These are phyloP conservation scores for Drosophila peninsularis DNA, from an alignment of 2,888 invertebrate species.

Conservation along the genomic window DNA sequence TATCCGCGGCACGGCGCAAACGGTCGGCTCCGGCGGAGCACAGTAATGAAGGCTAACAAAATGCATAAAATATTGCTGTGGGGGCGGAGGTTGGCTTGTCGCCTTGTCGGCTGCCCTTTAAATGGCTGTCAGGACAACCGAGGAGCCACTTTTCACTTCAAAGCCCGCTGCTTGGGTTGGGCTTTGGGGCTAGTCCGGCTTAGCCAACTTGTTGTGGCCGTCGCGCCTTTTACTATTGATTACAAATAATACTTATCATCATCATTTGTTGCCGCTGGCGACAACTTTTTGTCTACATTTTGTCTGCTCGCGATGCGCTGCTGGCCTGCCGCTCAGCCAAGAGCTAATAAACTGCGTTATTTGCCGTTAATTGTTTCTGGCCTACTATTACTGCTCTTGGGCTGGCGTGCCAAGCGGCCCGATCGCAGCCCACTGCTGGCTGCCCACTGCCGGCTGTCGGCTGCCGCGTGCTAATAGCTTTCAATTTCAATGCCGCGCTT, in stretches of 20 bases:
- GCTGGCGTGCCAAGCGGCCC: neutral
- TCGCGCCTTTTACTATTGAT: constrained; percentile 63
- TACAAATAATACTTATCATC: constrained; percentile 67
- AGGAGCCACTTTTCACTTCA: constrained; percentile 1
- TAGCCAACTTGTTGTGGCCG: constrained; percentile 13
- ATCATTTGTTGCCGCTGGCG: constrained; percentile 46
- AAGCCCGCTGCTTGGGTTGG: neutral
- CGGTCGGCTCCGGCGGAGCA: neutral
- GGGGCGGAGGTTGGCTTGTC: neutral
- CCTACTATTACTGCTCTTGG: constrained; percentile 45
- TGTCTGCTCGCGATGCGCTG: constrained; percentile 27
- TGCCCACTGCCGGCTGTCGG: neutral
- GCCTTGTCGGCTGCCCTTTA: neutral
- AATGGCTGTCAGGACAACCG: constrained; percentile 1
- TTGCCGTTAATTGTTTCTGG: constrained; percentile 64
- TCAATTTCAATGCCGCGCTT: constrained; percentile 56
- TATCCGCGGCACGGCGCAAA: neutral
- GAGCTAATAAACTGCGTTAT: constrained; percentile 69
- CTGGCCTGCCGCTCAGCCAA: constrained; percentile 4
- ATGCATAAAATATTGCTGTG: constrained; percentile 10
- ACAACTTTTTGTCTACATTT: constrained; percentile 55
- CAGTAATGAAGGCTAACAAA: constrained; percentile 11
- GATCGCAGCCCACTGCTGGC: constrained; percentile 1
- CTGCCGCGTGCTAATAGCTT: constrained; percentile 28
- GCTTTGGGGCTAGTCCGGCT: constrained; percentile 1